phyloP scores from a whole-genome alignment of 2,888 invertebrate species.

The Geotrupes spiniger region DNA sequence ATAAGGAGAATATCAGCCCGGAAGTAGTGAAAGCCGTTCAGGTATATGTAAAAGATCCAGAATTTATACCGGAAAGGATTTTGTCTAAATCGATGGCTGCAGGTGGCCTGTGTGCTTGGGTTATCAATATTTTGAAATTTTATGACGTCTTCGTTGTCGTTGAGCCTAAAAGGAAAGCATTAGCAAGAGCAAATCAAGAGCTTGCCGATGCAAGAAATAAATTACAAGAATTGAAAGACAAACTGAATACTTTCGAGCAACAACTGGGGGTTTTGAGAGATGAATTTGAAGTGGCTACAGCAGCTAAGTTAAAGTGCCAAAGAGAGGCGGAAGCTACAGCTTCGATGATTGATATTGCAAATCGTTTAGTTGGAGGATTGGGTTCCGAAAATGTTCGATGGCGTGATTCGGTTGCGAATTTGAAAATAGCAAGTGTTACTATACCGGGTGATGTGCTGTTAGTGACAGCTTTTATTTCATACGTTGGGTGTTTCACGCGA shows the following conservation, averaged over 20 bases:
- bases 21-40: constrained; percentile 77
- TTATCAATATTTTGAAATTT: constrained; percentile 86
- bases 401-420: constrained; percentile 60
- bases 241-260: constrained; percentile 72
- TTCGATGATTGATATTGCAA: constrained; percentile 85
- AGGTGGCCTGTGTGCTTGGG: constrained; percentile 92
- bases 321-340: constrained; percentile 89
- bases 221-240: constrained; percentile 71
- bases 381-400: constrained; percentile 89
- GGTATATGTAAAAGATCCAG: constrained; percentile 65
- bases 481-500: constrained; percentile 90
- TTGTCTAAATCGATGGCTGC: constrained; percentile 85
- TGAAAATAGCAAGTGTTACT: constrained; percentile 69
- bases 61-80: constrained; percentile 83
- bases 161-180: constrained; percentile 85
- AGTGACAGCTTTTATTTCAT: constrained; percentile 90
- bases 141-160: constrained; percentile 89
- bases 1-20: constrained; percentile 90
- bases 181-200: constrained; percentile 82
- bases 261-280: constrained; percentile 72
- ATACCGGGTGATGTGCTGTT: constrained; percentile 87
- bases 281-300: constrained; percentile 83
- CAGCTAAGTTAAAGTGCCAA: constrained; percentile 86
- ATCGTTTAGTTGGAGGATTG: constrained; percentile 86
- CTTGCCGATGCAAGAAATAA: constrained; percentile 78